A percentile compares a stretch with the other conserved stretches of the same genome.
phyloP scores from a whole-genome alignment of 2,113 vertebrate genomes.

The Natator depressus region DNA sequence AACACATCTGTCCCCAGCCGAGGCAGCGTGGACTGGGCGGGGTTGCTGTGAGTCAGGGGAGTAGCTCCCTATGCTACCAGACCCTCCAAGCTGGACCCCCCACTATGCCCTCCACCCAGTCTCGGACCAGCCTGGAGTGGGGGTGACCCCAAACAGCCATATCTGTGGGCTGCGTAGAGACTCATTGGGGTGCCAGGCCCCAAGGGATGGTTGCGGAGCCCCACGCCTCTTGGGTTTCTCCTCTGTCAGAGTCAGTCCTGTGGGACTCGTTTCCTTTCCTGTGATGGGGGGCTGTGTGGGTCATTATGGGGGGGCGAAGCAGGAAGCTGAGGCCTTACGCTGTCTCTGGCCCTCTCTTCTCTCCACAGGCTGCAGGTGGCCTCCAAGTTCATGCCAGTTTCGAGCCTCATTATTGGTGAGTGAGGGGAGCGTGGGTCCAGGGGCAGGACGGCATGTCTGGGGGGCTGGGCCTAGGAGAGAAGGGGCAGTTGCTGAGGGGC shows the following conservation, averaged over 20 bases:
- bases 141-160: background rate
- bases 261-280: background rate
- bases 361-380: slow-evolving; percentile 92
- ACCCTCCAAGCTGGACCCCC: background rate
- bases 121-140: background rate
- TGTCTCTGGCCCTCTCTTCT: accelerated
- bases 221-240: background rate
- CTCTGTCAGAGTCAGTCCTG: background rate
- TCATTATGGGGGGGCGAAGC: background rate
- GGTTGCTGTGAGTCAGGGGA: too few species aligned
- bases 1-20: background rate
- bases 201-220: background rate
- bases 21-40: background rate
- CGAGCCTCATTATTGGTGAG: slow-evolving; percentile 97
- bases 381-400: slow-evolving; percentile 97
- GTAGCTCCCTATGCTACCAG: background rate
- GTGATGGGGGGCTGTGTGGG: background rate
- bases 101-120: background rate
- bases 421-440: background rate
- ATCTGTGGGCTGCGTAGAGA: background rate
- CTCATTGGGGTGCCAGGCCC: background rate
- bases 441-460: accelerated
- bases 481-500: background rate
- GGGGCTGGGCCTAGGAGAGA: background rate
- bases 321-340: background rate